Base-by-base conservation (phyloP, 1,140 invertebrate genomes). In the Halyomorpha halys region DNA sequence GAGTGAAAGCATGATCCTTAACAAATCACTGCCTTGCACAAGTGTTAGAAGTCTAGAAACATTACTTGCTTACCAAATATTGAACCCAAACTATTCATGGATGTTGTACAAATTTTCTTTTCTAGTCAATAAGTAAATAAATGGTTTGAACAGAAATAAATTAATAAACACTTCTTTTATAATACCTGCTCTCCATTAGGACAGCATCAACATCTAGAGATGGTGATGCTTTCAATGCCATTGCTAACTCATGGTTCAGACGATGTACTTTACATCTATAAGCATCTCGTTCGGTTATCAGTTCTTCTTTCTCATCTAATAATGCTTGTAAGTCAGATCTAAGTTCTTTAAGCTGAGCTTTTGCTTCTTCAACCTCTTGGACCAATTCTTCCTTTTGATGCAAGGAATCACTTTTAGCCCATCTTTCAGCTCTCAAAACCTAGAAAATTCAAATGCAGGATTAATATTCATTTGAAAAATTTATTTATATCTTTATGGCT, bases 291-390 rank as follows among this genome's bases (percentile, higher is more conserved):
- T 92, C 89, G 15, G 81, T 84, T 21, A 87, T 82, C 19, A 90
- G 72, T 69, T 93, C 91, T 71, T 91, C 88, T 74, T 92, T 91
- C 72, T 93, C 90, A 78, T 93, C 90, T 44, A 93, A 74, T 21
- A 91, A 81, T 51, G 79, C 76, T 71, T 89, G 83, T 19, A 92
- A 77, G 76, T 94, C 89, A 27, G 82, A 72, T 74, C 86, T 81
- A n/a, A 34, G n/a, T 44, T 44, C 30, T 19, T 14, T 18, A 19
- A 60, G 25, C 25, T 47, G 54, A 44, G 56, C 59, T 59, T 51
- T 61, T 21, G 18, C 0, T 34, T 44, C 53, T 14, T 27, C 21
- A 61, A 63, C 63, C 64, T 65, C 47, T 67, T 49, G 34, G 34
- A 63, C 68, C 18, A 61, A 62, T 23, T 63, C 61, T 44, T 23